Evolutionary conservation across 2,797 vertebrate species (phyloP), one percentile per base, ranked within the genome.

Genomic region (Phoxinus dragarum): DNA sequence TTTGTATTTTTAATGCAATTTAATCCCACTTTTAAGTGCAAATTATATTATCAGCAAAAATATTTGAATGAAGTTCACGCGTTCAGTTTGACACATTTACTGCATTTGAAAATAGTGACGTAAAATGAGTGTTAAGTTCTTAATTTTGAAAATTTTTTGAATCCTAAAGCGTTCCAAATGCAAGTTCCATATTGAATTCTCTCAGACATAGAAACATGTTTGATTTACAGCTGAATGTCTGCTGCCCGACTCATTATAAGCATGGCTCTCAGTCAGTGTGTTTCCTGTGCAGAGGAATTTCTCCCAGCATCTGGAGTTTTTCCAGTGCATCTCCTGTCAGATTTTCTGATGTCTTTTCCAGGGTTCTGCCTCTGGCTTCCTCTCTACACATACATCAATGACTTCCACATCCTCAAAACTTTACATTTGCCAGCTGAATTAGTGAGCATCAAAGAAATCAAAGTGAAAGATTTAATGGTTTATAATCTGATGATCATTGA

Each of bases 311-410:
- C 68, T 52, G 84, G 44, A 61, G 52, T 64, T 80, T 16, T 59
- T 84, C 44, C 64, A 68, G 81, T 49, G 40, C 27, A 61, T 42
- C 56, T 69, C 52, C 59, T 87, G 66, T 67, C 64, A 54, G 34
- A 49, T 40, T 71, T 31, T 42, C 86, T 56, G 75, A 83, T 79
- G 68, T 61, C 42, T 83, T 87, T 73, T 83, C 86, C 68, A 80
- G 81, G 23, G 6, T 73, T 61, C 36, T 74, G 75, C 59, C 31
- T 77, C 40, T 19, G 40, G n/a, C 38, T 59, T 47, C 40, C 23
- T 8, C 9, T 85, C 10, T 10, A 23, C 16, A 49, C 34, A 49
- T 86, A 64, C 80, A 40, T 61, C 73, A 82, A 81, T 49, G 19
- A 77, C 74, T 82, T 61, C 69, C 61, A 34, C 68, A 73, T 73